These are phyloP conservation scores for Rhabditophanes sp. DNA, from an alignment of 2,888 invertebrate species.

Conservation along the genomic window DNA sequence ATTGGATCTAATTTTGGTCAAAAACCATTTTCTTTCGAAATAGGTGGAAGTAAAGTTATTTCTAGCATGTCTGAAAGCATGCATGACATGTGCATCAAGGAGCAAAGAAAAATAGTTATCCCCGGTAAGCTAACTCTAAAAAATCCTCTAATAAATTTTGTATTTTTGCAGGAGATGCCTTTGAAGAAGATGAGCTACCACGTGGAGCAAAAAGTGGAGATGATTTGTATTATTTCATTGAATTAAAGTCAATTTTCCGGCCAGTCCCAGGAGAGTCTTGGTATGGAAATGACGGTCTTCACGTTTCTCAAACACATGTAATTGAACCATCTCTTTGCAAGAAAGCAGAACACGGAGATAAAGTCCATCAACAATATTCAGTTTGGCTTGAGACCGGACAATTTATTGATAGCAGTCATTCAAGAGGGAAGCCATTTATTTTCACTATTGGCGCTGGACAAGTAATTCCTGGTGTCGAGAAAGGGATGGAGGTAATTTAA, in stretches of 20 bases:
- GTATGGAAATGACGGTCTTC: conserved; percentile 37
- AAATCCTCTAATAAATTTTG: not conserved
- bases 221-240: conserved; percentile 40
- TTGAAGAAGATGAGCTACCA: conserved; percentile 27
- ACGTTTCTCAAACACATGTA: conserved; percentile 5
- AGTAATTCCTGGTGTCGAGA: conserved; percentile 10
- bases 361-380: conserved; percentile 39
- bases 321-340: conserved; percentile 11
- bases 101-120: conserved; percentile 15
- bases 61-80: too few relatives aligned
- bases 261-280: conserved; percentile 39
- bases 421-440: conserved; percentile 34
- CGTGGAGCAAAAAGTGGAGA: conserved; percentile 24
- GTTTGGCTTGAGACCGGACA: conserved; percentile 37
- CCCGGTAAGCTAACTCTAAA: not conserved
- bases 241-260: conserved; percentile 39
- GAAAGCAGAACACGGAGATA: conserved; percentile 27
- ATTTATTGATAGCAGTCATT: conserved; percentile 35
- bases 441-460: conserved; percentile 30
- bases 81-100: conserved; percentile 42
- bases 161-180: too few relatives aligned
- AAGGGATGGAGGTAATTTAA: not conserved
- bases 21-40: too few relatives aligned
- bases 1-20: conserved; percentile 40
- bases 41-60: not conserved